A percentile compares a stretch with the other conserved stretches of the same genome.
Evolutionary conservation across 2,888 invertebrate species (phyloP).

Genomic region (Rhaphigaster nebulosa): DNA sequence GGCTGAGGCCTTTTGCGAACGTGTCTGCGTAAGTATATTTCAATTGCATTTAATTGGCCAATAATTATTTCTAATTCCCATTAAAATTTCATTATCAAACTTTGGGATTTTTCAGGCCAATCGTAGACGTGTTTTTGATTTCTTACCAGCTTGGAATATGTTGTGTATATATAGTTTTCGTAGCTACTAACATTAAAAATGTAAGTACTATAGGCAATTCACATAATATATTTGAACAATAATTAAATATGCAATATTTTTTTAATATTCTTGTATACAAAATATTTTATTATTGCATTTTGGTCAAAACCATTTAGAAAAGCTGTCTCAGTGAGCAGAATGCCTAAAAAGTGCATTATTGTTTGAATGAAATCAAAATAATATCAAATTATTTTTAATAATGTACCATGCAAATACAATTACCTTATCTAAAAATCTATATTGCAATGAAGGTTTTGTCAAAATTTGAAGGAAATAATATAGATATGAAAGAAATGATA

Average conservation of each 20-base stretch:
- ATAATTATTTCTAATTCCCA: not conserved
- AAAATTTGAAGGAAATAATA: too few species aligned
- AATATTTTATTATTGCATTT: not conserved
- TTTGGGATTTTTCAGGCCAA: slow-evolving; percentile 69
- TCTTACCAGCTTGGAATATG: slow-evolving; percentile 91
- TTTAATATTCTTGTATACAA: not conserved
- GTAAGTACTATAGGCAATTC: slow-evolving; percentile 67
- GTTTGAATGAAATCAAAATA: too few species aligned
- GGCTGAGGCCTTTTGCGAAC: slow-evolving; percentile 75
- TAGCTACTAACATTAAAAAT: slow-evolving; percentile 78
- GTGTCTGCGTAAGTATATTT: slow-evolving; percentile 71
- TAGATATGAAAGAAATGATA: too few species aligned
- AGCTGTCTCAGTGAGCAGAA: not conserved
- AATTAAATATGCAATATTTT: too few species aligned
- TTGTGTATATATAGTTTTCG: slow-evolving; percentile 87
- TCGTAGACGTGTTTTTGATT: slow-evolving; percentile 80
- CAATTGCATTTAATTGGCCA: not conserved
- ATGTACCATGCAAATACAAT: too few species aligned
- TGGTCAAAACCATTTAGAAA: not conserved
- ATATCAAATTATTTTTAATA: too few species aligned
- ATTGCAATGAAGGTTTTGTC: too few species aligned
- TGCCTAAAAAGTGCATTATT: too few species aligned
- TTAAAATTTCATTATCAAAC: not conserved
- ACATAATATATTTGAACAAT: not conserved
- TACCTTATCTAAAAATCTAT: too few species aligned